Percentiles rank a stretch among this genome's conserved stretches.
Conservation (phyloP, 1,140 invertebrate species). For the Pogonomyrmex californicus region DNA sequence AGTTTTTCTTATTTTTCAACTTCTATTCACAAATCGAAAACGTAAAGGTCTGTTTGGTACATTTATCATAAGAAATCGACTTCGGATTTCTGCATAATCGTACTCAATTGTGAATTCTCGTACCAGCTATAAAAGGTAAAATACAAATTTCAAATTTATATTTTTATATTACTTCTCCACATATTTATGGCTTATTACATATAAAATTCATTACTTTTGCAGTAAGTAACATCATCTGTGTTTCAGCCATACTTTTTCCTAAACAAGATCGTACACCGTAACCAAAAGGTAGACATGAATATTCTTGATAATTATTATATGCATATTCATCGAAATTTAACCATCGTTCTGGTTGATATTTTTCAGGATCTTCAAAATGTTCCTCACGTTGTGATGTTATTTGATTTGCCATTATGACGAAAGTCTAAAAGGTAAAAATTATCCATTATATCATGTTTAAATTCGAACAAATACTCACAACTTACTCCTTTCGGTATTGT, state of each 20-base stretch:
- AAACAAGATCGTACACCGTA: slow-evolving; percentile 88
- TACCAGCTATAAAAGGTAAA: slow-evolving; percentile 85
- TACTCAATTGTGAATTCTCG: slow-evolving; percentile 89
- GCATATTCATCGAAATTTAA: slow-evolving; percentile 78
- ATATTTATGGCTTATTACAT: no score
- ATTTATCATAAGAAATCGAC: slow-evolving; percentile 87
- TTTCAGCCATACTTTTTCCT: slow-evolving; percentile 88
- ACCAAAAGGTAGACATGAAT: slow-evolving; percentile 88
- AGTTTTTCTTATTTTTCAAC: slow-evolving; percentile 68
- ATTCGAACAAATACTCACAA: slow-evolving; percentile 52
- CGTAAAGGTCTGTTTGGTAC: slow-evolving; percentile 88
- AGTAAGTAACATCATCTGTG: slow-evolving; percentile 87
- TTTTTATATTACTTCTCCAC: neutral
- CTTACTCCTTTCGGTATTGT: slow-evolving; percentile 89
- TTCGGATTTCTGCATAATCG: slow-evolving; percentile 89
- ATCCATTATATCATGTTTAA: slow-evolving; percentile 14
- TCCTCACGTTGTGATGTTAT: slow-evolving; percentile 90
- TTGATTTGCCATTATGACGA: slow-evolving; percentile 91
- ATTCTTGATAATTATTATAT: slow-evolving; percentile 73
- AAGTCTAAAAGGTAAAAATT: slow-evolving; percentile 86
- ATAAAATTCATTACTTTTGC: slow-evolving; percentile 85
- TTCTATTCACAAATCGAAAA: slow-evolving; percentile 89
- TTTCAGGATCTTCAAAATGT: slow-evolving; percentile 90
- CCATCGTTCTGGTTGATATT: slow-evolving; percentile 92
- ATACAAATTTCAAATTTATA: neutral